Conservation (phyloP, 1,140 invertebrate genomes). For the Bombus turneri region DNA sequence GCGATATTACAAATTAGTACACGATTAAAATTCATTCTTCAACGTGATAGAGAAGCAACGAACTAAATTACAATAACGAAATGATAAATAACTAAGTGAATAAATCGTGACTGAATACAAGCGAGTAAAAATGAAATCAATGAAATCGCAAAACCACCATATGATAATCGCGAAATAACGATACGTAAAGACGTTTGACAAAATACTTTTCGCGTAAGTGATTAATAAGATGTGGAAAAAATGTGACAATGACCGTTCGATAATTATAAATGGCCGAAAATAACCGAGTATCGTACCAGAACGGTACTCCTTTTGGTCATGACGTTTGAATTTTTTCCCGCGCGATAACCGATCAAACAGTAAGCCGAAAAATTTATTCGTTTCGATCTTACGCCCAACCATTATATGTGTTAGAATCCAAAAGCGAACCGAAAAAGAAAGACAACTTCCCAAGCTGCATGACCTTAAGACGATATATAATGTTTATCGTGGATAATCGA, state of each 20-base stretch:
- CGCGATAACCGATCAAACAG: background rate
- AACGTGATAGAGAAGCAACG: background rate
- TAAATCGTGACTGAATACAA: background rate
- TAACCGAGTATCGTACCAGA: background rate
- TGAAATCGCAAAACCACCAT: background rate
- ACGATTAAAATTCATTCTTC: background rate
- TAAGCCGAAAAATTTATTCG: background rate
- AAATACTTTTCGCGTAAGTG: background rate
- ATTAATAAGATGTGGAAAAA: slow-evolving; percentile 10
- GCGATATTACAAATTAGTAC: background rate
- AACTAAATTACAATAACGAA: background rate
- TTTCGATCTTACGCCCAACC: too few species aligned
- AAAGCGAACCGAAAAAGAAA: background rate
- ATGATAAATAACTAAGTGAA: background rate
- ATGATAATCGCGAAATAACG: background rate
- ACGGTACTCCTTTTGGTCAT: background rate
- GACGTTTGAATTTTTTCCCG: background rate
- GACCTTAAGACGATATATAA: background rate
- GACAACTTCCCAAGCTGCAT: background rate
- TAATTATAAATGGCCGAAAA: background rate
- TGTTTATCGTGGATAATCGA: background rate
- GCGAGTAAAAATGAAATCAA: background rate
- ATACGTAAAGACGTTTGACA: background rate
- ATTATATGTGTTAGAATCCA: background rate
- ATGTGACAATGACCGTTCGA: background rate